Evolutionary conservation across 2,888 invertebrate genomes (phyloP).

Genomic region (Heteromyza rotundicornis): DNA sequence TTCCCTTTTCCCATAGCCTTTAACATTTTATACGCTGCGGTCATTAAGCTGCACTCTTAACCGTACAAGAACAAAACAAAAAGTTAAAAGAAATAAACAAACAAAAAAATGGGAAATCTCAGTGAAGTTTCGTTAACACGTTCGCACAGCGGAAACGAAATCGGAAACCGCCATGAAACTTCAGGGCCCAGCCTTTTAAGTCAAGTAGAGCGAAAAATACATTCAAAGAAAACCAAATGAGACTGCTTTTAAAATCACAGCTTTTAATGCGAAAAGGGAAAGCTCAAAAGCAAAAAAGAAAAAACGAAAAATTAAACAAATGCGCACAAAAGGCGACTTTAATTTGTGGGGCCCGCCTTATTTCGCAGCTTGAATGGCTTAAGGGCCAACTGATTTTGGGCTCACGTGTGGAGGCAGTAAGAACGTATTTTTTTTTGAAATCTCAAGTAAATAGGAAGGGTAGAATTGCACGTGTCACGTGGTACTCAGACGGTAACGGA

Average conservation of each 20-base stretch:
- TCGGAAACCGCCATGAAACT: constrained; percentile 3
- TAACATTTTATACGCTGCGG: not conserved
- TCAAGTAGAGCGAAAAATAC: not conserved
- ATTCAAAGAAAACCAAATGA: constrained; percentile 5
- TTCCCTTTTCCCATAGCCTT: too few species aligned
- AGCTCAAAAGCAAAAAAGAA: not conserved
- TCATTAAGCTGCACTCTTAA: constrained; percentile 4
- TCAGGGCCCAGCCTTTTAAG: constrained; percentile 3
- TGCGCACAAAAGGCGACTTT: not conserved
- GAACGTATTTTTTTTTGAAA: too few species aligned
- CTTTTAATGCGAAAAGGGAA: constrained; percentile 1
- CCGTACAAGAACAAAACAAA: constrained; percentile 13
- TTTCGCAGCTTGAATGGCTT: not conserved
- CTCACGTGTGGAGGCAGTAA: too few species aligned
- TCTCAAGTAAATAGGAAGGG: too few species aligned
- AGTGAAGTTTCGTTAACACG: not conserved
- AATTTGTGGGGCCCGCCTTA: not conserved
- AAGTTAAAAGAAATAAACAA: not conserved
- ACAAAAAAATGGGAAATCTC: too few species aligned
- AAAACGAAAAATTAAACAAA: not conserved
- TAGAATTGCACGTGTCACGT: too few species aligned
- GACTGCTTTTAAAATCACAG: constrained; percentile 22
- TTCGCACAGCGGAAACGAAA: not conserved
- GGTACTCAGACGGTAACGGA: too few species aligned
- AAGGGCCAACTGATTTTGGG: too few species aligned